Evolutionary conservation across 2,888 invertebrate species (phyloP).

Genomic region (Melangyna quadrimaculata): DNA sequence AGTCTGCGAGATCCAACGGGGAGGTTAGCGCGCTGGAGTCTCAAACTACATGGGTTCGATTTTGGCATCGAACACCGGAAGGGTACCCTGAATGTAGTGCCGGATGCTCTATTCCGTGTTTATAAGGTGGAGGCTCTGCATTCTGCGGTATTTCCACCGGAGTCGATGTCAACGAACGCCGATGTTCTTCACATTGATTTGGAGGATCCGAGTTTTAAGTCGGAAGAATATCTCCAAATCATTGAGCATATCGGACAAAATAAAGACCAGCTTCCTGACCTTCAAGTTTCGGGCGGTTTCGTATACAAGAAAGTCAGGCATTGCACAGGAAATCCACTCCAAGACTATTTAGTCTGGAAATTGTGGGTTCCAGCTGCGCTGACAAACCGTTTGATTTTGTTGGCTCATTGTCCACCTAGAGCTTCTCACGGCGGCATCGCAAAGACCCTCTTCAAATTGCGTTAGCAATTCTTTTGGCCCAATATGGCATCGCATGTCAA

Average conservation of each 20-base stretch:
- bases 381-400: neutral
- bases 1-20: neutral
- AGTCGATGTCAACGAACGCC: neutral
- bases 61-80: neutral
- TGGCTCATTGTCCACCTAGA: neutral
- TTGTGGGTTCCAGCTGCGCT: conserved; percentile 5
- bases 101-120: neutral
- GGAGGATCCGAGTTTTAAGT: neutral
- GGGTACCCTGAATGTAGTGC: neutral
- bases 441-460: neutral
- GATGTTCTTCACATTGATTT: neutral
- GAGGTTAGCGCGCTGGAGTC: neutral
- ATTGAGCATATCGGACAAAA: neutral
- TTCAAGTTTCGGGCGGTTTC: neutral
- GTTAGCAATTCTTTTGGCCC: conserved; percentile 3
- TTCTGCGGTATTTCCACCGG: neutral
- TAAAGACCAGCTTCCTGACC: neutral
- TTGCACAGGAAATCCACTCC: neutral
- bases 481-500: neutral
- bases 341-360: conserved; percentile 7
- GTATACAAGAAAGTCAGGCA: neutral
- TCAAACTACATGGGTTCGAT: neutral
- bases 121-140: neutral
- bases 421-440: neutral
- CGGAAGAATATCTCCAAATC: neutral